Base-by-base conservation (phyloP, 53 echinoderm and acorn worm species). In the Temnopleurus reevesii region DNA sequence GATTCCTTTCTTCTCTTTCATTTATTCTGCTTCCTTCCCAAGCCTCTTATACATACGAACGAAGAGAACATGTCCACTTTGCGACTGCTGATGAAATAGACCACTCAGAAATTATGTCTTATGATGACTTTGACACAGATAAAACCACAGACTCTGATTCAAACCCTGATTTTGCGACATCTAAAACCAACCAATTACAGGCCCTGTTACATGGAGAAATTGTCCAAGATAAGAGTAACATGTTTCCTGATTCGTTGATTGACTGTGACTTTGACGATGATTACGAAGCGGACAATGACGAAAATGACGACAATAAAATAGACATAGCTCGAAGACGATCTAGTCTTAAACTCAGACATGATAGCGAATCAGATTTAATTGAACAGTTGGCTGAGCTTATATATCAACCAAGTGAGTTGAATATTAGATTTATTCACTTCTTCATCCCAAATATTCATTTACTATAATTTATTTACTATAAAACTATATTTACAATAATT, bases 201-300 rank as follows among this genome's bases (percentile, higher is more conserved):
- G 41, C 43, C 65, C 13, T 18, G 1, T 65, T 34, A 65, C 33
- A 65, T 65, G 28, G 4, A 8, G 8, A 13, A 10, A 1, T 28
- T 35, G 34, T 34, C 65, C 65, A 4, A 0, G 65, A 65, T 18
- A 34, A 4, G 41, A n/a, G 2, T 3, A 66, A 5, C 17, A 12
- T 71, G 17, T 1, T 38, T 38, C 80, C 51, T 6, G 46, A 27
- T 0, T 80, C 46, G 15, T 12, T 43, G 25, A 10, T 29, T 54
- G 49, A 81, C 18, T 5, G 1, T 3, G 17, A 63, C 63, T 49
- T 24, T 4, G 86, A 86, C 59, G 24, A 29, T 15, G 88, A 87
- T 21, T 65, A 87, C 66, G 88, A 87, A 29, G 88, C 65, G 2
- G 88, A 87, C 46, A 71, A 35, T 71, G 88, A 87, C 30, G 71